These are phyloP conservation scores for Anser cygnoides DNA, from an alignment of 2,113 vertebrate species.

Conservation along the genomic window DNA sequence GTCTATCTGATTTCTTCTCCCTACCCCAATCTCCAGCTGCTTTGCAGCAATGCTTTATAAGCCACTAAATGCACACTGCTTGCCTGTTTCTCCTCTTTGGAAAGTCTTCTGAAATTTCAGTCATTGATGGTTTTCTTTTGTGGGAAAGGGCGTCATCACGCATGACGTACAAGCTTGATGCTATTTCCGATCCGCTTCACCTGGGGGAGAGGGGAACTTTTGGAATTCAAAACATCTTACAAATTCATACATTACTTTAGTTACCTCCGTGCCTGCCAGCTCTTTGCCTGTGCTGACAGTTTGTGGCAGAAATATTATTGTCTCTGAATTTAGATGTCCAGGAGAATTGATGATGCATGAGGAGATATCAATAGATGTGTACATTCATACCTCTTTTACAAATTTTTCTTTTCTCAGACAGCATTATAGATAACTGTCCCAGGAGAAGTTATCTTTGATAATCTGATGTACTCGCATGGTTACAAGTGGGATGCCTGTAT, in stretches of 20 bases:
- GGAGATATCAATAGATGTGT: background rate
- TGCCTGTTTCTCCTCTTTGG: background rate
- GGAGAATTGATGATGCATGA: background rate
- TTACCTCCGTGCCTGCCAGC: background rate
- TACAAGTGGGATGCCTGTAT: background rate
- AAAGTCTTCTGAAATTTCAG: background rate
- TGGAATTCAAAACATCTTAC: background rate
- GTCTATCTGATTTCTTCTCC: background rate
- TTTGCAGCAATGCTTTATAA: background rate
- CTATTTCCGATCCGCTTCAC: background rate
- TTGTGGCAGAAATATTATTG: constrained; percentile 2
- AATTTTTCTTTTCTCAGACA: background rate
- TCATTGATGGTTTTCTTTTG: background rate
- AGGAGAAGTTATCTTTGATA: constrained; percentile 18
- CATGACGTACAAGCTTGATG: background rate
- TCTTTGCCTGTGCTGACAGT: background rate
- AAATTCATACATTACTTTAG: background rate
- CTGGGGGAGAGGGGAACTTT: background rate
- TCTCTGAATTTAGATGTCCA: background rate
- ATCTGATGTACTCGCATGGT: background rate
- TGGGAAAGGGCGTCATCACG: background rate
- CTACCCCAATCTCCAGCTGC: background rate
- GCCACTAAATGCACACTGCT: background rate
- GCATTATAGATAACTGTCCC: background rate
- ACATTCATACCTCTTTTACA: constrained; percentile 28